Evolutionary conservation across 2,113 vertebrate genomes (phyloP).

Genomic region (Hirundichthys speculiger): DNA sequence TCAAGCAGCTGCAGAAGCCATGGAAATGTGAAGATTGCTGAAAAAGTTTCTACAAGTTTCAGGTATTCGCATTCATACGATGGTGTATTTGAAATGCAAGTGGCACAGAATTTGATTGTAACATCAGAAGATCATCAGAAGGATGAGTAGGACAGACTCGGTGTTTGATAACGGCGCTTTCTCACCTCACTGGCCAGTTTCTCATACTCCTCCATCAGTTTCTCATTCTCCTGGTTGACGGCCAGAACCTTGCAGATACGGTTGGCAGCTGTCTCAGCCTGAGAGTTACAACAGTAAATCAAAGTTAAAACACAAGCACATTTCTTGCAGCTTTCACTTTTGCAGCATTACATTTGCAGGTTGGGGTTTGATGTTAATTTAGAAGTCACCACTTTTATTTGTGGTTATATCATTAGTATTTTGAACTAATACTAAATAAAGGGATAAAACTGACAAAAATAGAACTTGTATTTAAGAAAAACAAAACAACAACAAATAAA

Average conservation of each 20-base stretch:
- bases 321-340: not conserved
- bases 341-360: not conserved
- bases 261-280: conserved; percentile 80
- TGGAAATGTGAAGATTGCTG: not conserved
- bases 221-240: conserved; percentile 81
- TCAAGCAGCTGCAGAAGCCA: conserved; percentile 87
- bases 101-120: too few species aligned
- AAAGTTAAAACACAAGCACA: not conserved
- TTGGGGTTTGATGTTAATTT: not conserved
- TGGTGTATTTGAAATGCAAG: too few species aligned
- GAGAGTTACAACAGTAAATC: conserved; percentile 7
- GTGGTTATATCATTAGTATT: too few species aligned
- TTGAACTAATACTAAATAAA: too few species aligned
- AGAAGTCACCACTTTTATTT: too few species aligned
- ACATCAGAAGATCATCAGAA: too few species aligned
- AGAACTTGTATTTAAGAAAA: not conserved
- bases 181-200: conserved; percentile 80
- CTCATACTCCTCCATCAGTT: conserved; percentile 81
- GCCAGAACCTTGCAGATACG: conserved; percentile 80
- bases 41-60: too few species aligned
- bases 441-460: not conserved
- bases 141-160: conserved; percentile 29
- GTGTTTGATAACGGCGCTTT: conserved; percentile 6
- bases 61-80: too few species aligned
- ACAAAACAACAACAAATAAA: not conserved